These are phyloP conservation scores for Limnephilus lunatus DNA, from an alignment of 2,888 invertebrate species.

Conservation along the genomic window DNA sequence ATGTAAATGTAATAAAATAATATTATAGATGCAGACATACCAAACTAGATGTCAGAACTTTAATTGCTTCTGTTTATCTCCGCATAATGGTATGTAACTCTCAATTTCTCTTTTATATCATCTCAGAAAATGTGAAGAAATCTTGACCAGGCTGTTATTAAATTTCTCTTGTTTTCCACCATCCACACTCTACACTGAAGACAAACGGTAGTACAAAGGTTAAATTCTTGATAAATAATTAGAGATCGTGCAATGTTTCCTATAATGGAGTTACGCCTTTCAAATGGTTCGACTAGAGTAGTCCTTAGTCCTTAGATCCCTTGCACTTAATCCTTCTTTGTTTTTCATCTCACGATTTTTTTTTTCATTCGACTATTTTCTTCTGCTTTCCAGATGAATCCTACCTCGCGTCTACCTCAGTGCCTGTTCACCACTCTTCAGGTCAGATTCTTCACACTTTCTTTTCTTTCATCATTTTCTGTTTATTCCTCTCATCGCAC, in stretches of 20 bases:
- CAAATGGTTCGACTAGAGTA: background rate
- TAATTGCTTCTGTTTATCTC: background rate
- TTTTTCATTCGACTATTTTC: constrained; percentile 67
- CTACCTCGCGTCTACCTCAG: constrained; percentile 76
- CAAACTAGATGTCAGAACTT: background rate
- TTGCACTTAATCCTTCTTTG: background rate
- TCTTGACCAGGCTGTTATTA: background rate
- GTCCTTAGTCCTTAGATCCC: constrained; percentile 21
- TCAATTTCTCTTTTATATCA: background rate
- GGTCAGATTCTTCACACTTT: constrained; percentile 70
- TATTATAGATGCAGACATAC: background rate
- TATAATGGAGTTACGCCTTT: background rate
- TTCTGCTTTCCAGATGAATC: constrained; percentile 79
- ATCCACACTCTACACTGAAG: background rate
- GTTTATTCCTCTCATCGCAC: constrained; percentile 35
- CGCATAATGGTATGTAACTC: background rate
- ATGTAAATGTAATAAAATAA: background rate
- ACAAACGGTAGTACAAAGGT: background rate
- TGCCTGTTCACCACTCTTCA: constrained; percentile 77
- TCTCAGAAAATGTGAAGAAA: background rate
- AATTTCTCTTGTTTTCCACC: background rate
- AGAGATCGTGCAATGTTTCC: background rate
- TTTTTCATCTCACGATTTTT: constrained; percentile 54
- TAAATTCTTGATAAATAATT: background rate
- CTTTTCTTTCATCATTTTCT: constrained; percentile 47